Percentiles rank a stretch among this genome's conserved stretches.
Evolutionary conservation across 2,888 invertebrate species (phyloP).

Genomic region (Smittia sp.): DNA sequence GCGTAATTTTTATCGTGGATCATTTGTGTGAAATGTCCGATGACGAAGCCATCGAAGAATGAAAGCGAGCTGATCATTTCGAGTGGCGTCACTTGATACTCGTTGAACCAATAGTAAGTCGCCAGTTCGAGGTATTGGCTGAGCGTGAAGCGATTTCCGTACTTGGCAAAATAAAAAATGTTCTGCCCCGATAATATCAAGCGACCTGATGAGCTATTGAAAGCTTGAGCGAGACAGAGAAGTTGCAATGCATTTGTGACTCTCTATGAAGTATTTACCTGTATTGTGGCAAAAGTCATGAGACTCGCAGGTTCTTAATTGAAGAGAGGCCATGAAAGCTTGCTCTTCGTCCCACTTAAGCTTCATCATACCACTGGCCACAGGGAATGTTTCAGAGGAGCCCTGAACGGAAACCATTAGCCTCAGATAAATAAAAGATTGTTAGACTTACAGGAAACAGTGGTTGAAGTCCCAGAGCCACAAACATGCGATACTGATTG

Average conservation of each 20-base stretch:
- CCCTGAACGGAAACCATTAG: no score
- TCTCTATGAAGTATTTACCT: background rate
- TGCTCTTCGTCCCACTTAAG: background rate
- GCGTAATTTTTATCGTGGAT: background rate
- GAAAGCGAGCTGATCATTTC: background rate
- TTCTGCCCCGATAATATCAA: background rate
- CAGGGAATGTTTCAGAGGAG: no score
- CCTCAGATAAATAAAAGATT: no score
- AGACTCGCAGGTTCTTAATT: background rate
- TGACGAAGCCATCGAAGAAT: background rate
- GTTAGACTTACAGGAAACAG: no score
- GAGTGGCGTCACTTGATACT: background rate
- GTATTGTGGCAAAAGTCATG: background rate
- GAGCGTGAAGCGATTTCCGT: background rate
- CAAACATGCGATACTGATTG: background rate
- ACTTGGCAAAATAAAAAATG: background rate
- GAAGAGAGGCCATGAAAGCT: background rate
- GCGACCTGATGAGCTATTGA: background rate
- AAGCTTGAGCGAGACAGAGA: no score
- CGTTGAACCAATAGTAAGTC: background rate
- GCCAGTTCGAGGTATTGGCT: background rate
- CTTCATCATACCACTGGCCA: no score
- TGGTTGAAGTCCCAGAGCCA: background rate
- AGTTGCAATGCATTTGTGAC: background rate
- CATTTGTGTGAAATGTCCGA: background rate